A percentile compares a stretch with the other conserved stretches of the same genome.
These are phyloP conservation scores for Darevskia mixta DNA, from an alignment of 2,797 vertebrate species.

Conservation along the genomic window DNA sequence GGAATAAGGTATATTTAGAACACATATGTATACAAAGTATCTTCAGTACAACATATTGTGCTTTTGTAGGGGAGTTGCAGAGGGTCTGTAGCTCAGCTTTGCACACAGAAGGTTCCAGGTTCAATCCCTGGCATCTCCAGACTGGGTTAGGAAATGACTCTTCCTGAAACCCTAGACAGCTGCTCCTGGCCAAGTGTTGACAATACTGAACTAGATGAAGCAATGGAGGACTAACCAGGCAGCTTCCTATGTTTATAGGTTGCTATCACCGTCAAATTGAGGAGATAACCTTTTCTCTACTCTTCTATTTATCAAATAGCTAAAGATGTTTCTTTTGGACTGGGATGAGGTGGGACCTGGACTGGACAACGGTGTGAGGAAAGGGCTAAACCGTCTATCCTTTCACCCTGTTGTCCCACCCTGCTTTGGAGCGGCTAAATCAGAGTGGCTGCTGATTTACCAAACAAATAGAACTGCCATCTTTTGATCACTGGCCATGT, in stretches of 20 bases:
- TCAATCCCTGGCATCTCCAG: no score
- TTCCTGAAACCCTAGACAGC: no score
- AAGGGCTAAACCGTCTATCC: not conserved
- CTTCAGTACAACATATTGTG: not conserved
- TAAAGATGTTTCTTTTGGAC: not conserved
- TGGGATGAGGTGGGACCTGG: not conserved
- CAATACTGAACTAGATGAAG: no score
- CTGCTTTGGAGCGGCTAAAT: not conserved
- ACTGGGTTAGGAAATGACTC: no score
- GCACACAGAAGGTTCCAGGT: no score
- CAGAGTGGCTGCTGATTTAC: not conserved
- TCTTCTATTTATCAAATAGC: not conserved
- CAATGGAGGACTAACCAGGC: no score
- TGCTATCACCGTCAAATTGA: not conserved
- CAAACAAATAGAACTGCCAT: not conserved
- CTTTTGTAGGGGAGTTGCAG: no score
- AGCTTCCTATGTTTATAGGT: not conserved
- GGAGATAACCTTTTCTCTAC: not conserved
- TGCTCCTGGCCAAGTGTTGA: no score
- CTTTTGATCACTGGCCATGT: not conserved
- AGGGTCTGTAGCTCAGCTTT: no score
- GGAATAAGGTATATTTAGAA: constrained; percentile 25
- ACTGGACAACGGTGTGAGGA: not conserved
- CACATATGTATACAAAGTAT: not conserved
- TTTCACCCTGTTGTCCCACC: not conserved